Evolutionary conservation across 2,797 vertebrate genomes (phyloP).

Genomic region (Artibeus lituratus): DNA sequence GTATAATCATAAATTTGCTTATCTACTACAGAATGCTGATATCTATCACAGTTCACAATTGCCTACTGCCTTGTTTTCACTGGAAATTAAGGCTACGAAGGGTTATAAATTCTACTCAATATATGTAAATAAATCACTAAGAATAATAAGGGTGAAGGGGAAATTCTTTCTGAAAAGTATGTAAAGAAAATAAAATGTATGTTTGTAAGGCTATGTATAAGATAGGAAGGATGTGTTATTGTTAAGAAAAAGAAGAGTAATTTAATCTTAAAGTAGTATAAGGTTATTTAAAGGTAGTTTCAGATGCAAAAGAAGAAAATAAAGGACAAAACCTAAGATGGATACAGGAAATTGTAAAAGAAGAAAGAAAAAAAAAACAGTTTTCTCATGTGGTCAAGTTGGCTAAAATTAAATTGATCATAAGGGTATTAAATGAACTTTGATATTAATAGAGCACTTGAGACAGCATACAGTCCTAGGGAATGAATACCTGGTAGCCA

Average conservation of each 20-base stretch:
- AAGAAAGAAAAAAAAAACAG: not conserved
- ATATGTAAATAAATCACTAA: not conserved
- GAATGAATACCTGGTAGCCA: not conserved
- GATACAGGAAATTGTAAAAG: not conserved
- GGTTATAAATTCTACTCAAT: not conserved
- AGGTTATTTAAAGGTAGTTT: constrained; percentile 27
- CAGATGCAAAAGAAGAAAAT: not conserved
- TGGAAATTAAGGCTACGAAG: not conserved
- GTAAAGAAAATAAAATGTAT: not conserved
- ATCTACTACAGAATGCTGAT: not conserved
- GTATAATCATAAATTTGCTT: not conserved
- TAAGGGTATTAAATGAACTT: not conserved
- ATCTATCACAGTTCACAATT: not conserved
- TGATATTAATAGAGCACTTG: not conserved
- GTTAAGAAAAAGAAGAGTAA: not conserved
- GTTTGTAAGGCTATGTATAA: not conserved
- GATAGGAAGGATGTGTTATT: not conserved
- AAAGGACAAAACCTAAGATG: not conserved
- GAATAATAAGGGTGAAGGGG: not conserved
- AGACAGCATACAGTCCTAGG: not conserved
- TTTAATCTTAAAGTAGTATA: not conserved
- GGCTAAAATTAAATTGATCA: not conserved
- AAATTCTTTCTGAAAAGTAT: not conserved
- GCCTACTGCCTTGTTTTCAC: not conserved
- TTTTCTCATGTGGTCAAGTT: not conserved